Conservation (phyloP, 2,888 invertebrate species). For the Campoletis raptor region DNA sequence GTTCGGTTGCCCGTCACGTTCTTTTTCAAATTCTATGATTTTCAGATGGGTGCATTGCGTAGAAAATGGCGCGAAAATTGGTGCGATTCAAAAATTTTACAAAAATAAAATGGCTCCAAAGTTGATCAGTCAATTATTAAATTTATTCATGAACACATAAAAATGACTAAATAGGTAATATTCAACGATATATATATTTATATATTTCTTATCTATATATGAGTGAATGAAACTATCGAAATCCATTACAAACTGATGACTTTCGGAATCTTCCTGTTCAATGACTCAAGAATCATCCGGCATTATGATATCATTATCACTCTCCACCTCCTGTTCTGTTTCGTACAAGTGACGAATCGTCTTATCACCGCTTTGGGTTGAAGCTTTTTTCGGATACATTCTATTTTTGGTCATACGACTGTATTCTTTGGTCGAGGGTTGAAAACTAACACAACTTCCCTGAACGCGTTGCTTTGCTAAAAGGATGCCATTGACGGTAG, state of each 20-base stretch:
- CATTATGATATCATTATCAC: slow-evolving; percentile 1
- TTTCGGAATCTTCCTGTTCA: neutral
- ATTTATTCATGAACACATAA: no score
- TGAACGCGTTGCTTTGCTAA: slow-evolving; percentile 42
- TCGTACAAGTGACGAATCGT: slow-evolving; percentile 19
- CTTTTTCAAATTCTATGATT: neutral
- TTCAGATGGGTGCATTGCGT: neutral
- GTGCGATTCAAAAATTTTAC: neutral
- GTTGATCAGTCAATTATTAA: no score
- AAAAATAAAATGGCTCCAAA: no score
- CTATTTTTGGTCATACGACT: neutral
- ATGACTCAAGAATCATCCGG: slow-evolving; percentile 6
- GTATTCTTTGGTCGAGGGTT: slow-evolving; percentile 13
- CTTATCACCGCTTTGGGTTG: neutral
- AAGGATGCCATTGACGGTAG: slow-evolving; percentile 45
- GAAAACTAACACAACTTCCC: slow-evolving; percentile 5
- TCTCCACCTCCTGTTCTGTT: neutral
- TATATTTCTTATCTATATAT: no score
- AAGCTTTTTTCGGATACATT: slow-evolving; percentile 8
- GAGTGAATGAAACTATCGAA: no score
- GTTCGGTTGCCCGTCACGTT: neutral
- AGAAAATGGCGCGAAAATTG: neutral
- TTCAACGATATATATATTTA: no score
- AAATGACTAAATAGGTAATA: no score
- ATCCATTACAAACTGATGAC: neutral